These are phyloP conservation scores for Cordilura impudica DNA, from an alignment of 2,888 invertebrate species.

Conservation along the genomic window DNA sequence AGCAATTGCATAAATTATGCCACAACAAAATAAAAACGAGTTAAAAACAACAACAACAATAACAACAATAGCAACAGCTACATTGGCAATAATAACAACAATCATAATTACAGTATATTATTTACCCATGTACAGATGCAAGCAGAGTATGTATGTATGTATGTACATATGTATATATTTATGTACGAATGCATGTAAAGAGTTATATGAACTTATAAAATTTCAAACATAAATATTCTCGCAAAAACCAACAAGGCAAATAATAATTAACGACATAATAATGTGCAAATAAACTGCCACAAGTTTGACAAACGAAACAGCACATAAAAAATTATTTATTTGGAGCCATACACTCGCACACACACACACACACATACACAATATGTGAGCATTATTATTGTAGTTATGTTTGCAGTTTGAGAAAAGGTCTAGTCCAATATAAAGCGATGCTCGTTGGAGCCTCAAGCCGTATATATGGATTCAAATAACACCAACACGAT, in stretches of 20 bases:
- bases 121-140: constrained; percentile 36
- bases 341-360: background rate
- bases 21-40: constrained; percentile 51
- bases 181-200: background rate
- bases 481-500: constrained; percentile 36
- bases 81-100: constrained; percentile 23
- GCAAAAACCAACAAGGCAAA: constrained; percentile 56
- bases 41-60: constrained; percentile 51
- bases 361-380: too few species aligned
- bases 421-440: constrained; percentile 43
- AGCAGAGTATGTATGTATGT: background rate
- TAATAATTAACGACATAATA: constrained; percentile 67
- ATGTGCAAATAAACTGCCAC: constrained; percentile 66
- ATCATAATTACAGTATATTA: constrained; percentile 57
- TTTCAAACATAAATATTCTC: constrained; percentile 42
- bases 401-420: constrained; percentile 9
- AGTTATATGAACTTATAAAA: constrained; percentile 30
- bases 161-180: background rate
- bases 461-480: constrained; percentile 9
- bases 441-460: constrained; percentile 10
- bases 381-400: constrained; percentile 31
- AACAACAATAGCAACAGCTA: constrained; percentile 40
- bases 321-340: background rate
- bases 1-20: constrained; percentile 65
- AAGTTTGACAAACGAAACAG: constrained; percentile 60